Conservation (phyloP, 1,140 invertebrate species). For the Melanaphis sacchari region DNA sequence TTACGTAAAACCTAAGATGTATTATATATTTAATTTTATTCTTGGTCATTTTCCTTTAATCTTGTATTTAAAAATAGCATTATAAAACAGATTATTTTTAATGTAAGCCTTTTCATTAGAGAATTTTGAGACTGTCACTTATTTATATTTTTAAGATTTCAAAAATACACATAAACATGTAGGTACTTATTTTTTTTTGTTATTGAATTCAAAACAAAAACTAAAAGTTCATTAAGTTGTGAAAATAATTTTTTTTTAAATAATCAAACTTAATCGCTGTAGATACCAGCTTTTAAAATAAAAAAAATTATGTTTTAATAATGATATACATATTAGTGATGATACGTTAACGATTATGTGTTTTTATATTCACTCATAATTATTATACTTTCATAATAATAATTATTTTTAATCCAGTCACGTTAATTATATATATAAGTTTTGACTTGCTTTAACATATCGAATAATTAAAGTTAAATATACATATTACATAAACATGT, state of each 20-base stretch:
- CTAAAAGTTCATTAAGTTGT: background rate
- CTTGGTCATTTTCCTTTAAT: too few relatives aligned
- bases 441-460: background rate
- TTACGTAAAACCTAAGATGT: background rate
- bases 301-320: background rate
- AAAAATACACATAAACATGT: too few relatives aligned
- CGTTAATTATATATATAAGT: background rate
- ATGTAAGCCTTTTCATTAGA: background rate
- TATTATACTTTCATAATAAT: background rate
- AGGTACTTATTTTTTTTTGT: too few relatives aligned
- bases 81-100: background rate
- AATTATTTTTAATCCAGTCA: background rate
- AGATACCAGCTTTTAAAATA: background rate
- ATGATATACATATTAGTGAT: background rate
- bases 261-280: background rate
- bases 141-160: too few relatives aligned
- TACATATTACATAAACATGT: background rate
- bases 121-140: background rate
- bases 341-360: background rate
- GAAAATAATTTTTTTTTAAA: background rate
- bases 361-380: background rate
- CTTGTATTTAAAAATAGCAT: background rate
- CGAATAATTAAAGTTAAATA: background rate
- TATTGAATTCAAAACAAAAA: too few relatives aligned
- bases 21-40: too few relatives aligned